A percentile compares a stretch with the other conserved stretches of the same genome.
These are phyloP conservation scores for Trachelipus rathkii DNA, from an alignment of 1,140 invertebrate genomes.

Conservation along the genomic window DNA sequence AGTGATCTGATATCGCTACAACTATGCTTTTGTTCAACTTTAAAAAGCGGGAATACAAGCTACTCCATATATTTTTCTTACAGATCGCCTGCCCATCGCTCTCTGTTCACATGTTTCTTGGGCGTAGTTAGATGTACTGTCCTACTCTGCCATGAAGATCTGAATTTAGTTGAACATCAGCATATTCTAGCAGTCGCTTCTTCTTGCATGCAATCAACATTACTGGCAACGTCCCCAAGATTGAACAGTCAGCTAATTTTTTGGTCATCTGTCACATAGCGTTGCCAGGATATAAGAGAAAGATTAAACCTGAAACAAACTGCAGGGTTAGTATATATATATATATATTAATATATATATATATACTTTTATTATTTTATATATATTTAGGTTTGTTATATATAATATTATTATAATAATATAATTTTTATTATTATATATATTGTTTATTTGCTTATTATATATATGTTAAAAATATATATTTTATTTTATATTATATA, in stretches of 20 bases:
- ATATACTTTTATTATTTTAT: neutral
- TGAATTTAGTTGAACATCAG: neutral
- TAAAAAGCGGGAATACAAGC: neutral
- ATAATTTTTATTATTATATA: no score
- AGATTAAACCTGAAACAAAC: neutral
- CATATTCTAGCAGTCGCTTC: no score
- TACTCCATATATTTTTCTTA: neutral
- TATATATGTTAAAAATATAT: no score
- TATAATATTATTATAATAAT: no score
- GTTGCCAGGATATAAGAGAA: slow-evolving; percentile 1
- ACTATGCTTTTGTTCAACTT: no score
- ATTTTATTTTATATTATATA: no score
- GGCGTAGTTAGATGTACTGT: neutral
- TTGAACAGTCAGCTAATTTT: neutral
- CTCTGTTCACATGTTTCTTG: neutral
- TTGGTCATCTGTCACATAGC: neutral
- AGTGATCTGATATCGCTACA: no score
- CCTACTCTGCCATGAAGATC: neutral
- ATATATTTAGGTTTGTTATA: no score
- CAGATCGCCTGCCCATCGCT: neutral
- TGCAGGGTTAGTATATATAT: slow-evolving; percentile 5
- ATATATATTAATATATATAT: slow-evolving; percentile 6
- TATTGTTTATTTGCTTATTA: no score
- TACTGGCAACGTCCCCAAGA: neutral
- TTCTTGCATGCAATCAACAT: neutral